Base-by-base conservation (phyloP, 2,888 invertebrate species). In the Margaritifera margaritifera region DNA sequence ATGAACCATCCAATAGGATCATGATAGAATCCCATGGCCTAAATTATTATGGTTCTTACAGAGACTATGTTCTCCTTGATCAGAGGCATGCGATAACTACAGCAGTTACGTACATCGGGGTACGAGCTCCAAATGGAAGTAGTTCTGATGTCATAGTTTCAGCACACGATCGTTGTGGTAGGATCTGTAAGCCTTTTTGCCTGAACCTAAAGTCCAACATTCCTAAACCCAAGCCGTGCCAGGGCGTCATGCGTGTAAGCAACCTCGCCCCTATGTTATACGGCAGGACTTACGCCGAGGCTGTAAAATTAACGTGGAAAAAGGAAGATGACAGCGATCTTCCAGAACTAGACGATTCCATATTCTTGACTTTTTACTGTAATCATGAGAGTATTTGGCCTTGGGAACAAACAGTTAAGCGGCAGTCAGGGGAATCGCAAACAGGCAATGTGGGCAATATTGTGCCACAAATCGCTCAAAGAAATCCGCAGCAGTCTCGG, bases 11-110 rank as follows among this genome's bases (percentile, higher is more conserved):
- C 11, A 64, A 73, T 31, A 74, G 71, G 62, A 77, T 77, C 24
- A 74, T 64, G 58, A 67, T 74, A 11, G 77, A 77, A 55, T 77
- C 77, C 8, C 66, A 77, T 69, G 77, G 77, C 24, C 61, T 77
- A 31, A 77, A 77, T 61, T 77, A 77, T 67, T 77, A 77, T 58
- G 77, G 77, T 2, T 74, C 74, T 62, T 77, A 74, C 62, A 77
- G 72, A 69, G 77, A 77, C 54, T 77, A 74, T 69, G 74, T 74
- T 5, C 63, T 77, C 11, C 62, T 77, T 18, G 77, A 77, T 61
- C 77, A 77, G 66, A 72, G 77, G 56, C 77, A 77, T 58, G 77
- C 77, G 0, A 52, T 77, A 18, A 74, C 77, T 19, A 67, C 72
- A 15, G 68, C 74, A 15, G 72, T 69, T n/a, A 72, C 77, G 1